Evolutionary conservation across 2,888 invertebrate species (phyloP), one percentile per base, ranked within the genome.

Genomic region (Zygogramma bicolorata): DNA sequence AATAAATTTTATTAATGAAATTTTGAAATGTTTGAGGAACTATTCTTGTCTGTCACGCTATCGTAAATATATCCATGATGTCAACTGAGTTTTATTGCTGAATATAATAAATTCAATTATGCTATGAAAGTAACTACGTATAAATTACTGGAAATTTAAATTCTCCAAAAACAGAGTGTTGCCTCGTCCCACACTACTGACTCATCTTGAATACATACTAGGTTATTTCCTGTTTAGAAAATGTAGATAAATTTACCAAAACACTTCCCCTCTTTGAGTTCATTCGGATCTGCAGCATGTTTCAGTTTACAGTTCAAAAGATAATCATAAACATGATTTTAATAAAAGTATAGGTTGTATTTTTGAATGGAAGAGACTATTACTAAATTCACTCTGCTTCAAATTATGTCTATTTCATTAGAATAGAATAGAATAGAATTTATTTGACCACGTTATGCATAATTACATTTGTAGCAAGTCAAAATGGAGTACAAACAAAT

Each of bases 161-260:
- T 46, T 46, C 46, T 46, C n/a, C 62, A 18, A 63, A 63, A 63
- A 46, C 53, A 63, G 7, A n/a, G n/a, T 46, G 22, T 27, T 18
- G 42, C 42, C n/a, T 63, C 63, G n/a, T n/a, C n/a, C 63, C 63
- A 63, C 63, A 27, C 25, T 13, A 63, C 29, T 63, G 62, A 63
- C 40, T 63, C 63, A 63, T 63, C 63, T 63, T 6, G 49, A 15
- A 18, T 25, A 20, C 46, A 46, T 18, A 42, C 40, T 63, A 63
- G 63, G 42, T 63, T 42, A 63, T 31, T 42, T 46, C 42, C 46
- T 63, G 13, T 46, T 42, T 63, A 2, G 20, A 27, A 42, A 63
- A 29, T 46, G 27, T 15, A 63, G 8, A 60, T 60, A 34, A 60
- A 60, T 40, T 22, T 40, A 38, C 15, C n/a, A 67, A 68, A 20